These are phyloP conservation scores for Hyles lineata DNA, from an alignment of 2,888 invertebrate species.

Conservation along the genomic window DNA sequence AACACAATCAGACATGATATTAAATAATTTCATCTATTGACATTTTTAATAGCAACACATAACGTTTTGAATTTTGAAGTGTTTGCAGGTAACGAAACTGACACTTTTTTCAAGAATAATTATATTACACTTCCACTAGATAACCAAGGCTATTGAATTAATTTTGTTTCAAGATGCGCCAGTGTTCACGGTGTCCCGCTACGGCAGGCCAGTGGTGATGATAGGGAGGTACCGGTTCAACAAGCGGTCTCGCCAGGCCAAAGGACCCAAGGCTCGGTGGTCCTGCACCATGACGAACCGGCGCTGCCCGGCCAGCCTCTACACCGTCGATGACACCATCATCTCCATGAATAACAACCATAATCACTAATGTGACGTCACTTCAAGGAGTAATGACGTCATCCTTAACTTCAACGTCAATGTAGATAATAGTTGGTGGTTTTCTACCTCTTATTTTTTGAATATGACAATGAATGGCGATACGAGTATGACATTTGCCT, in stretches of 20 bases:
- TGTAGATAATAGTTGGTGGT: too few species aligned
- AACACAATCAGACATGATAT: too few species aligned
- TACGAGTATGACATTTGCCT: too few species aligned
- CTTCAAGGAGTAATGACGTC: neutral
- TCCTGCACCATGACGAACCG: slow-evolving; percentile 40
- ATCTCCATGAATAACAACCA: slow-evolving; percentile 38
- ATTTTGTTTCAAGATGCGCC: slow-evolving; percentile 30
- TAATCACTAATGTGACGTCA: neutral
- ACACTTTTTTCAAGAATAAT: too few species aligned
- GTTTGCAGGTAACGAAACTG: too few species aligned
- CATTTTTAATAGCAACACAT: too few species aligned
- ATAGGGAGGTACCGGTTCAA: slow-evolving; percentile 47
- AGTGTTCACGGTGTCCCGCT: slow-evolving; percentile 39
- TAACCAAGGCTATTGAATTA: too few species aligned
- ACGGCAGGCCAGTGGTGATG: slow-evolving; percentile 48
- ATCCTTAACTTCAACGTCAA: neutral
- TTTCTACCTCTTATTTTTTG: too few species aligned
- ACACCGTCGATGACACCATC: slow-evolving; percentile 49
- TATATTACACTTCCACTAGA: neutral
- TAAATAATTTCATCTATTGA: too few species aligned
- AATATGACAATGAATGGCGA: too few species aligned
- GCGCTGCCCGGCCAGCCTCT: slow-evolving; percentile 50
- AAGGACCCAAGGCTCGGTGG: slow-evolving; percentile 47
- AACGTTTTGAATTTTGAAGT: too few species aligned
- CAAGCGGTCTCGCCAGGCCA: slow-evolving; percentile 38